Conservation (phyloP, 92 coral and sea anemone genomes). For the Plumapathes pennacea region DNA sequence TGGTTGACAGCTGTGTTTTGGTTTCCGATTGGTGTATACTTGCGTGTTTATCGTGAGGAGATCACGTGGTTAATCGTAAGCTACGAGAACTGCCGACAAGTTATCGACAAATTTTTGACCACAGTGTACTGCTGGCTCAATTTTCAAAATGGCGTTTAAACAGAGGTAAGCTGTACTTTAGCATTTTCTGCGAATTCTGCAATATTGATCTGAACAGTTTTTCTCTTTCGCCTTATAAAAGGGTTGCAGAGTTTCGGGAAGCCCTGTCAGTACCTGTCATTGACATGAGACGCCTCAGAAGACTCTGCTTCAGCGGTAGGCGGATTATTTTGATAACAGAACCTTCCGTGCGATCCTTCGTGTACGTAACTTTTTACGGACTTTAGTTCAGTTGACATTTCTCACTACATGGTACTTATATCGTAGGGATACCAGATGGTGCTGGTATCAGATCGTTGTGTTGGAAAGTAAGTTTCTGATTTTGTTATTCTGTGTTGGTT, state of each 20-base stretch:
- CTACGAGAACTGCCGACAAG: neutral
- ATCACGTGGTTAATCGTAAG: neutral
- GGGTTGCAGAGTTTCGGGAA: constrained; percentile 83
- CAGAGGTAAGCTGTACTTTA: constrained; percentile 49
- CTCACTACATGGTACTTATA: neutral
- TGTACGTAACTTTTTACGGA: neutral
- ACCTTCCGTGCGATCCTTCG: neutral
- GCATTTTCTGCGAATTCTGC: neutral
- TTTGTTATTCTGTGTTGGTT: no score
- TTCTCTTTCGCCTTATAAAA: constrained; percentile 11
- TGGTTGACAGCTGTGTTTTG: neutral
- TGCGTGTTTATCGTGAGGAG: neutral
- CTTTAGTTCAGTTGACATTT: neutral
- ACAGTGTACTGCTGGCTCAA: constrained; percentile 45
- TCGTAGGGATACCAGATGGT: constrained; percentile 86
- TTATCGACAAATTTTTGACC: neutral
- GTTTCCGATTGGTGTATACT: constrained; percentile 19
- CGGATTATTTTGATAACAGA: neutral
- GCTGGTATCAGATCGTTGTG: constrained; percentile 87
- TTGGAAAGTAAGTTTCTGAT: constrained; percentile 73
- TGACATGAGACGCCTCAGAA: constrained; percentile 64
- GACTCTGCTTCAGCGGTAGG: constrained; percentile 85
- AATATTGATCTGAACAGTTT: neutral
- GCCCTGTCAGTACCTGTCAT: constrained; percentile 62
- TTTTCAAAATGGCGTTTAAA: constrained; percentile 88